Conservation (phyloP, 1,140 invertebrate genomes). For the Ladona fulva region DNA sequence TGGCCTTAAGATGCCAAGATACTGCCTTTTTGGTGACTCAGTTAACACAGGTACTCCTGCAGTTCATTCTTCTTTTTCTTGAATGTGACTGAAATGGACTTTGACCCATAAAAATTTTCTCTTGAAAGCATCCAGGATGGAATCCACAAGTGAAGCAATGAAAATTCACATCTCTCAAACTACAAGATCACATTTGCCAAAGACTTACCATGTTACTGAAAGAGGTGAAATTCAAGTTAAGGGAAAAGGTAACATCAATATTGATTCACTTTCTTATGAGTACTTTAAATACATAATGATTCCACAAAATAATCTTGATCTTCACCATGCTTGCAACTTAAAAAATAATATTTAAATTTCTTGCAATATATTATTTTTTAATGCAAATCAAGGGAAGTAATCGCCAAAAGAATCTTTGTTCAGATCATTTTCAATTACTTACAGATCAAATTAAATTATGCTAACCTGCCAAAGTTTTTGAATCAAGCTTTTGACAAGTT, state of each 20-base stretch:
- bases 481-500: too few relatives aligned
- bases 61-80: not conserved
- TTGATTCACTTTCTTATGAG: too few relatives aligned
- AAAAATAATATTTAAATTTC: too few relatives aligned
- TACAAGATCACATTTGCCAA: conserved; percentile 65
- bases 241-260: conserved; percentile 57
- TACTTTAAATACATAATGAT: too few relatives aligned
- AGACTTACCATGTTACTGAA: conserved; percentile 66
- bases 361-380: not conserved
- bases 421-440: too few relatives aligned
- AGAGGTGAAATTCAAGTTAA: conserved; percentile 77
- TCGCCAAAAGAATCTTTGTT: too few relatives aligned
- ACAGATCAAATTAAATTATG: too few relatives aligned
- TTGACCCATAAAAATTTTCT: not conserved
- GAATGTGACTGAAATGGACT: not conserved
- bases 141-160: conserved; percentile 83
- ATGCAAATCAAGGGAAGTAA: conserved; percentile 13
- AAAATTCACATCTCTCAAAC: conserved; percentile 90
- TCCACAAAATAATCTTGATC: too few relatives aligned
- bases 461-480: too few relatives aligned
- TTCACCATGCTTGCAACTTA: too few relatives aligned
- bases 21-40: conserved; percentile 86
- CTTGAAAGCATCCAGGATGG: conserved; percentile 71
- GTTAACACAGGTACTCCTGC: conserved; percentile 60
- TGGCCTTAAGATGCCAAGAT: conserved; percentile 90